Base-by-base conservation (phyloP, 2,797 vertebrate species). In the Fundulus diaphanus region DNA sequence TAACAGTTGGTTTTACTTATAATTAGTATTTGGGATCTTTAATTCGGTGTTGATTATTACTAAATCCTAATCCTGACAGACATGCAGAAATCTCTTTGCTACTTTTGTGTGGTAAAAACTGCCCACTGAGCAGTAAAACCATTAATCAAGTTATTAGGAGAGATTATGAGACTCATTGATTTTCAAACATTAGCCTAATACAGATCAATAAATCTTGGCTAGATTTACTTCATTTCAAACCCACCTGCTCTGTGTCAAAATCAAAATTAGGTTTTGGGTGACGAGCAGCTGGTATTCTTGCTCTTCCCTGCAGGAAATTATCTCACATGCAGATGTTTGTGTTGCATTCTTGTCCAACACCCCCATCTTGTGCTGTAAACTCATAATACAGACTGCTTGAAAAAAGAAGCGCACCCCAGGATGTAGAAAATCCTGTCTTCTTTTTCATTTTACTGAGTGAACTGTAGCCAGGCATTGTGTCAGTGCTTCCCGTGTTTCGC, bases 301-400 rank as follows among this genome's bases (percentile, higher is more conserved):
- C 40, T 73, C n/a, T 46, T 84, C 67, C 77, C 70, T 69, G 42
- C 44, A 49, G 57, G 46, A n/a, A 48, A 75, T 56, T 18, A 59
- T 63, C 73, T 20, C 72, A 31, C 81, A 51, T 66, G 27, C 51
- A 57, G 74, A 18, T 69, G n/a, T n/a, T n/a, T n/a, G n/a, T 37
- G 27, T 2, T 59, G 18, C 22, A 70, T 67, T 11, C 16, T 72
- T 37, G 74, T 78, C 70, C 57, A 85, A 84, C 77, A 83, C 1
- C 70, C 0, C 89, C 88, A 87, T 81, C 90, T 85, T 73, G 85
- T 90, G 63, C 24, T 27, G 11, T 42, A 42, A 66, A 66, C 37
- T 66, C 33, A 18, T 27, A 42, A 18, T 42, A 48, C 35, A 57
- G 1, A 20, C 24, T 33, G 49, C 8, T 68, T 46, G 0, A 68